Evolutionary conservation across 2,113 vertebrate species (phyloP), one percentile per base, ranked within the genome.

Genomic region (Sinocyclocheilus grahami): DNA sequence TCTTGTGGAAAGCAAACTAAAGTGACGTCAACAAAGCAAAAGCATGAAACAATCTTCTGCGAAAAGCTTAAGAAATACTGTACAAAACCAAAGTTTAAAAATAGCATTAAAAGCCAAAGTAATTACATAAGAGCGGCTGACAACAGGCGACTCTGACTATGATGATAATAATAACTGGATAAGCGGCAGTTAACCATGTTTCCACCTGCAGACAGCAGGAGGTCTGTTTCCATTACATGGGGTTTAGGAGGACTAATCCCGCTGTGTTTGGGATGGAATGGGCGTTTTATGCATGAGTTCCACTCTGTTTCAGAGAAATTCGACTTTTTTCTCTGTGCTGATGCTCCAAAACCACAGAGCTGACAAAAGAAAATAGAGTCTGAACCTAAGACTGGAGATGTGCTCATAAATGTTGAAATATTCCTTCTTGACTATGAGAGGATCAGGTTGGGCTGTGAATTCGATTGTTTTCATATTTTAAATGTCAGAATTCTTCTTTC

Each of bases 111-210:
- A 65, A n/a, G 39, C 42, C 6, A 37, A 24, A 39, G 30, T 48
- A 78, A 53, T 51, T 53, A 69, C 33, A 18, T 78, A 8, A 30
- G 18, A 69, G 75, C 1, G 20, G 8, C 60, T 78, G 75, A 55
- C 42, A 67, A 62, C 75, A 71, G 84, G 75, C 18, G 42, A 60
- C 18, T 77, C n/a, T 20, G 3, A 14, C 60, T 77, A 77, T 85
- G 33, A 78, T 39, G 27, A 55, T 67, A 55, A 53, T 67, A 55
- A 55, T 85, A 48, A 85, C 75, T 78, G 69, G 53, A 60, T 84
- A n/a, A 51, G 60, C 22, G 46, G 58, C 20, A 37, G 74, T 78
- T 78, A 30, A 78, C 51, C 20, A 27, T 60, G 51, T 74, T 74
- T 75, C 39, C 37, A 46, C 42, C 42, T 85, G 18, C 46, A 65